Evolutionary conservation across 2,797 vertebrate genomes (phyloP), one percentile per base, ranked within the genome.

Genomic region (Chloroceryle inda): DNA sequence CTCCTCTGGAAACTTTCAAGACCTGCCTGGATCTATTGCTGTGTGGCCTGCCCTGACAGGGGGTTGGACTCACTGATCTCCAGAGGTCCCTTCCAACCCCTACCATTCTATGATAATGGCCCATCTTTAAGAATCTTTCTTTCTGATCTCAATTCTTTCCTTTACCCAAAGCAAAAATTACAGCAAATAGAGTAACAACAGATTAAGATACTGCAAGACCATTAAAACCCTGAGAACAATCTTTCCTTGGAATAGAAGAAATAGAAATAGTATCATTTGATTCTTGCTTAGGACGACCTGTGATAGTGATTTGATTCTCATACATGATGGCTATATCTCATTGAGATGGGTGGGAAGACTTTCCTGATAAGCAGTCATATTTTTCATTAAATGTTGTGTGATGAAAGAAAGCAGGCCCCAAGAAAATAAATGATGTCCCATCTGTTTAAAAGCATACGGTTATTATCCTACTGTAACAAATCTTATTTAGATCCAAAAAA

Each of bases 401-500:
- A 63, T 82, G 47, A 82, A 95, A 85, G 55, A 47, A 95, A 88
- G 56, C 24, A 92, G 45, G 11, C 33, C 37, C n/a, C 19, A 33
- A 64, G 61, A 91, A 86, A 95, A 76, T 24, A 88, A 84, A 56
- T 53, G 0, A 8, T 11, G 82, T 38, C 63, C 88, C 80, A 91
- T 71, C 86, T 95, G 77, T 85, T 82, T 79, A 86, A 89, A 93
- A 92, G 75, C 68, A 63, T 22, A 52, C 5, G 2, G 69, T 92
- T 90, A 44, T 81, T 73, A 92, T 23, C 31, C 33, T 49, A n/a
- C 80, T 69, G 26, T 16, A 96, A 92, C 83, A 92, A 91, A 94
- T 49, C 59, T 56, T 56, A 14, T 42, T 79, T 35, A 45, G 23
- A 82, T 85, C 35, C 55, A 87, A 91, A 91, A 69, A 49, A 56